Conservation (phyloP, 30 jellyfish, hydroid and myxozoan species). For the Aurelia aurita region DNA sequence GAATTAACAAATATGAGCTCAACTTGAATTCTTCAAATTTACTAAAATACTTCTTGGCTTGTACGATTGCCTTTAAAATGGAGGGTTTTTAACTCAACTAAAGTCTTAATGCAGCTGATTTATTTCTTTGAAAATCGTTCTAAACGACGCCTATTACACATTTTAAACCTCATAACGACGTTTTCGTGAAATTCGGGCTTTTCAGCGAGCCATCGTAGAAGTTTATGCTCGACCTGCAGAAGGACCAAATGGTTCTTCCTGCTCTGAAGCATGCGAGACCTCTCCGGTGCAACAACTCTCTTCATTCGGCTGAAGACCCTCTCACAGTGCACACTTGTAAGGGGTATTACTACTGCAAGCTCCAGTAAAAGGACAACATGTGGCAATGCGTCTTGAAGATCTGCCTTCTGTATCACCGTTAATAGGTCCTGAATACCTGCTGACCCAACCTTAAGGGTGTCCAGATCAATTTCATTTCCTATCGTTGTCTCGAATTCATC, state of each 20-base stretch:
- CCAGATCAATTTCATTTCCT: slow-evolving; percentile 3
- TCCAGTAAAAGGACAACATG: slow-evolving; percentile 21
- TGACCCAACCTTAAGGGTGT: not conserved
- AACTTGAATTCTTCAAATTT: too few species aligned
- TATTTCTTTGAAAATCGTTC: slow-evolving; percentile 62
- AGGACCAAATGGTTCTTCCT: slow-evolving; percentile 52
- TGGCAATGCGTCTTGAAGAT: slow-evolving; percentile 22
- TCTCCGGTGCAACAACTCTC: slow-evolving; percentile 39
- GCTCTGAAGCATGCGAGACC: slow-evolving; percentile 48
- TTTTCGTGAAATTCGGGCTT: slow-evolving; percentile 14
- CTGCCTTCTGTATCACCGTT: slow-evolving; percentile 25
- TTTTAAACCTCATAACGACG: not conserved
- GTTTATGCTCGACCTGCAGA: slow-evolving; percentile 54
- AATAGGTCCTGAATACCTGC: slow-evolving; percentile 49
- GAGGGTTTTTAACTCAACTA: too few species aligned
- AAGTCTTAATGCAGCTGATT: too few species aligned
- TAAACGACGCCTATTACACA: slow-evolving; percentile 1
- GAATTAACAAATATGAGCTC: too few species aligned
- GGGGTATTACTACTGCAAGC: slow-evolving; percentile 27
- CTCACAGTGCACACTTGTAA: slow-evolving; percentile 60
- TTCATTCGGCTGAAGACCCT: slow-evolving; percentile 56
- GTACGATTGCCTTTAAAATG: too few species aligned
- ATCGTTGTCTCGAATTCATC: not conserved
- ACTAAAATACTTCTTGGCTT: too few species aligned
- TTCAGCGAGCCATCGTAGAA: slow-evolving; percentile 10